phyloP scores from a whole-genome alignment of 92 coral and sea anemone species.

The Palythoa grandis region DNA sequence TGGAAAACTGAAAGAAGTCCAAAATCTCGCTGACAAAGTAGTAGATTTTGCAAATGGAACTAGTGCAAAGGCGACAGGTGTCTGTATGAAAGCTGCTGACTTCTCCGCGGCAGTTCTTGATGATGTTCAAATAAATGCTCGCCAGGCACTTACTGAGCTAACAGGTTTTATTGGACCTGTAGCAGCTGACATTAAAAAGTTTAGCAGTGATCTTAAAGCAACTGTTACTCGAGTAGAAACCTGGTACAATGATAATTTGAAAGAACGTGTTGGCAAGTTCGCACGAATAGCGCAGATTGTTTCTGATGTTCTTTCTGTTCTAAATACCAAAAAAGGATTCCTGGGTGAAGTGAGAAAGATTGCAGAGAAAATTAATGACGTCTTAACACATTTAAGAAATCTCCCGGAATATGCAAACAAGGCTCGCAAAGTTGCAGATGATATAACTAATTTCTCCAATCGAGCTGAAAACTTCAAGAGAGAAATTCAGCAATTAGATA shows the following conservation, averaged over 20 bases:
- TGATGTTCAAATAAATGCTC: constrained; percentile 78
- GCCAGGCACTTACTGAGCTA: constrained; percentile 71
- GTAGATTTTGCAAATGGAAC: constrained; percentile 90
- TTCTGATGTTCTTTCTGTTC: constrained; percentile 82
- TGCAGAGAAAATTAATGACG: constrained; percentile 75
- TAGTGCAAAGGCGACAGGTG: constrained; percentile 74
- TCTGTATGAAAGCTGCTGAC: constrained; percentile 77
- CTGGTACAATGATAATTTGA: constrained; percentile 87
- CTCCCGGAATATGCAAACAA: constrained; percentile 87
- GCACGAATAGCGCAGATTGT: constrained; percentile 81
- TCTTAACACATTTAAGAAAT: constrained; percentile 64
- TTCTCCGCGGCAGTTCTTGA: constrained; percentile 84
- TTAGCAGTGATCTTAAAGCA: constrained; percentile 72
- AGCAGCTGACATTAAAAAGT: constrained; percentile 61
- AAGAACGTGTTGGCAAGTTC: constrained; percentile 83
- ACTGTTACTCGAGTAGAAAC: constrained; percentile 80
- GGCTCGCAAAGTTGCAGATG: constrained; percentile 89
- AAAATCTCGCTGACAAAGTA: constrained; percentile 78
- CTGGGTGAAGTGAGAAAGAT: constrained; percentile 76
- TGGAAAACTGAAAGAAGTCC: constrained; percentile 72
- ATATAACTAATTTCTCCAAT: constrained; percentile 75
- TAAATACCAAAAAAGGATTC: constrained; percentile 85
- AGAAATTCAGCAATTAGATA: constrained; percentile 81
- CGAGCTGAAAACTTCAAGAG: constrained; percentile 72
- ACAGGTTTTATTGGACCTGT: constrained; percentile 80